A percentile compares a stretch with the other conserved stretches of the same genome.
Evolutionary conservation across 1,140 invertebrate genomes (phyloP).

Genomic region (Leucophenga varia): DNA sequence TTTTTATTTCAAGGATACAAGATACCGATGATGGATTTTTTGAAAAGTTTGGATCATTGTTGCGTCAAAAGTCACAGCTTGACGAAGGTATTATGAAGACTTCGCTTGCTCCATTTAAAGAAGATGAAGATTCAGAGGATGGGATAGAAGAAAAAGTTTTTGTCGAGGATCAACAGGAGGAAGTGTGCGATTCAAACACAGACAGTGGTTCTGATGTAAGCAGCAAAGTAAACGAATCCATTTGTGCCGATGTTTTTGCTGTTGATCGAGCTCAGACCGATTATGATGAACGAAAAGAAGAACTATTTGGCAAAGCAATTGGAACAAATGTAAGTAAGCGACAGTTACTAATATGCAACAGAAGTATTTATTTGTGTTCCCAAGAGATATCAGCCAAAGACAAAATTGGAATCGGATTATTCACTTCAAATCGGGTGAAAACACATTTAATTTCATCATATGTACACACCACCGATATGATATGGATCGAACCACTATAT

Average conservation of each 20-base stretch:
- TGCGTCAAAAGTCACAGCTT: conserved; percentile 65
- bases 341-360: too few species aligned
- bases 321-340: conserved; percentile 77
- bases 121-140: conserved; percentile 45
- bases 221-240: conserved; percentile 8
- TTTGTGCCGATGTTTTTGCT: conserved; percentile 11
- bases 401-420: too few species aligned
- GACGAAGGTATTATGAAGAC: conserved; percentile 59
- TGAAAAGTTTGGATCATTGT: conserved; percentile 73
- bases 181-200: conserved; percentile 17
- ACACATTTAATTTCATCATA: too few species aligned
- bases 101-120: conserved; percentile 59
- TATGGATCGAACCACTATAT: too few species aligned
- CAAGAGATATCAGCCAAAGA: too few species aligned
- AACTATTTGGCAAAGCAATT: conserved; percentile 52
- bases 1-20: conserved; percentile 65
- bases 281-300: conserved; percentile 35
- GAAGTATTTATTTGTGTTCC: too few species aligned
- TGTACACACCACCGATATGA: too few species aligned
- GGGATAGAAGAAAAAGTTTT: conserved; percentile 7
- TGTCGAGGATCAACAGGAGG: background rate
- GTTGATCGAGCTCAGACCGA: conserved; percentile 7
- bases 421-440: too few species aligned
- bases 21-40: conserved; percentile 78
- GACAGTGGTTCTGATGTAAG: conserved; percentile 21